Base-by-base conservation (phyloP, 2,113 vertebrate species). In the Leptodactylus fuscus region DNA sequence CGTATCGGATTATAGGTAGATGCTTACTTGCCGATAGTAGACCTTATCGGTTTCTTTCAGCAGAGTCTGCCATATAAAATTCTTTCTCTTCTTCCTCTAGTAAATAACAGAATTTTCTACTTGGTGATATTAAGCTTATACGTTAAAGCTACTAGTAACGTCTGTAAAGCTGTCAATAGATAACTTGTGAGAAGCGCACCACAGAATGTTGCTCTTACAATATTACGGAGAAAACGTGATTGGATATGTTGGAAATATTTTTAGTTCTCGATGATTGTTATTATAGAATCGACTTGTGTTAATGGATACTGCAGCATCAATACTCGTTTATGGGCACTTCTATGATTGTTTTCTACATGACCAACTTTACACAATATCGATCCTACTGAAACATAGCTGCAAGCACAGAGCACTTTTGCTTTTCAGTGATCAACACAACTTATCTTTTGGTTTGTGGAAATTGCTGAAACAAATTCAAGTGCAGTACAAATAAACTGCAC, bases 281-380 rank as follows among this genome's bases (percentile, higher is more conserved):
- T 60, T 67, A 34, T 69, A 38, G 65, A 38, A 69, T 69, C 29
- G 18, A 38, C 65, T 38, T 22, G 18, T 36, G 18, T 69, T 38
- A 69, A 22, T 38, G 9, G 65, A 20, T 36, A 38, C 6, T 22
- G 8, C 16, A 36, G 32, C 65, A 38, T 69, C 65, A 69, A 38
- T 20, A 36, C 18, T 20, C 16, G 29, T 69, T 36, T 69, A 69
- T 69, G 34, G 16, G 65, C 65, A 18, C 29, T 67, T 67, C 29
- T 67, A 67, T 67, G 62, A 67, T 67, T 69, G 16, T 69, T 69
- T 69, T 36, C 32, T 36, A 20, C 62, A 67, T 67, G 32, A 67
- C 62, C 62, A 67, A 67, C 62, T 67, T 67, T 67, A 36, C 65
- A 69, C 65, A 38, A 69, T 69, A 69, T 69, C 34, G 65, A 69